Percentiles rank a stretch among this genome's conserved stretches.
phyloP scores from a whole-genome alignment of 2,797 vertebrate species.

The Acanthurus lineatus region DNA sequence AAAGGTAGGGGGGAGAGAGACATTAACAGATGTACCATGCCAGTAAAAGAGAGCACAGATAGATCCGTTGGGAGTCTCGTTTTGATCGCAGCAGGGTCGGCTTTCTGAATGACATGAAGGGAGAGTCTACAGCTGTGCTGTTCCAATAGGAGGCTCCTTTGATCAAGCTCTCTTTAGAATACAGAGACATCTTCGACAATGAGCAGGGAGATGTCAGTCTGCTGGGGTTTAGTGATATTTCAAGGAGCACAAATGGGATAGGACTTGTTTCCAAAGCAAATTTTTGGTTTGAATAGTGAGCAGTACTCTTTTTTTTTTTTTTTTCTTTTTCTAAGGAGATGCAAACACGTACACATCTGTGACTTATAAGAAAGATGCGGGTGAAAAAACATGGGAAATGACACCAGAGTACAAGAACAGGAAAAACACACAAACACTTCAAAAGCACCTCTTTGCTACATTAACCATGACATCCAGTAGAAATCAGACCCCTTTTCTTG shows the following conservation, averaged over 20 bases:
- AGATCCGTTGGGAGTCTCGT: slow-evolving; percentile 56
- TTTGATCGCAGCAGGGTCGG: slow-evolving; percentile 64
- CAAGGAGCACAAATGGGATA: slow-evolving; percentile 56
- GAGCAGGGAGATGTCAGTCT: slow-evolving; percentile 55
- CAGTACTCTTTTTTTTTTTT: not conserved
- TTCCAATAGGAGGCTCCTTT: slow-evolving; percentile 60
- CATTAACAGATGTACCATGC: slow-evolving; percentile 45
- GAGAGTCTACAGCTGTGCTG: slow-evolving; percentile 53
- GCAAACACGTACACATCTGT: slow-evolving; percentile 11
- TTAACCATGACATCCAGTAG: slow-evolving; percentile 24
- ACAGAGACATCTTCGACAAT: slow-evolving; percentile 60
- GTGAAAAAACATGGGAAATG: slow-evolving; percentile 14
- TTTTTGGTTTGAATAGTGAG: slow-evolving; percentile 50
- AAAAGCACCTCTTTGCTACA: slow-evolving; percentile 13
- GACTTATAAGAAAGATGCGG: slow-evolving; percentile 24
- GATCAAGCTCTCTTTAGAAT: slow-evolving; percentile 65
- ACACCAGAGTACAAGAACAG: slow-evolving; percentile 10
- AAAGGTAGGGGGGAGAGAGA: slow-evolving; percentile 17
- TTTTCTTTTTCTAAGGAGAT: slow-evolving; percentile 23
- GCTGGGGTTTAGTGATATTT: slow-evolving; percentile 55
- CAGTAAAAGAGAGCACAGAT: slow-evolving; percentile 28
- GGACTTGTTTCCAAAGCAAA: slow-evolving; percentile 63
- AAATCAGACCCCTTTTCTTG: slow-evolving; percentile 9
- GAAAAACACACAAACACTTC: slow-evolving; percentile 17
- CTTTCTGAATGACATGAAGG: slow-evolving; percentile 49